A percentile compares a stretch with the other conserved stretches of the same genome.
Evolutionary conservation across 2,888 invertebrate genomes (phyloP).

Genomic region (Apodemia zela): DNA sequence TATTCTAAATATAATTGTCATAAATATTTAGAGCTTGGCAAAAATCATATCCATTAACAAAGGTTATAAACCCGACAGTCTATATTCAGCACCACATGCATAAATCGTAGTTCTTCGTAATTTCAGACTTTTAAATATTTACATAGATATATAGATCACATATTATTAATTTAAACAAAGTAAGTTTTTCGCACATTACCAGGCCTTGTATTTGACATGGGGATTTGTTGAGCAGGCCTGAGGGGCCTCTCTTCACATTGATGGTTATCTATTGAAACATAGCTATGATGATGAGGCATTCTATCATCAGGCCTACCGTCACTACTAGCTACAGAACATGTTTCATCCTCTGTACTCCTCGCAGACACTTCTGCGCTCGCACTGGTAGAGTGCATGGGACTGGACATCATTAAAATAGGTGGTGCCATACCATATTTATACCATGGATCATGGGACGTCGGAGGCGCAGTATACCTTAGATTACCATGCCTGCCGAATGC

Average conservation of each 20-base stretch:
- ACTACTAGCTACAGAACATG: slow-evolving; percentile 78
- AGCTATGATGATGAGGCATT: slow-evolving; percentile 79
- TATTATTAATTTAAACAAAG: slow-evolving; percentile 58
- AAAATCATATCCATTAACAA: slow-evolving; percentile 2
- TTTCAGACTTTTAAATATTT: slow-evolving; percentile 24
- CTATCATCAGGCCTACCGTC: slow-evolving; percentile 78
- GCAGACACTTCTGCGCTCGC: slow-evolving; percentile 82
- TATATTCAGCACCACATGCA: slow-evolving; percentile 18
- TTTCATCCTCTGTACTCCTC: slow-evolving; percentile 82
- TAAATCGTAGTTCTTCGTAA: background rate
- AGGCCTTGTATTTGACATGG: slow-evolving; percentile 68
- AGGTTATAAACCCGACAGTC: slow-evolving; percentile 3
- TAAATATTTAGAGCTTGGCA: background rate
- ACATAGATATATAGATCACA: slow-evolving; percentile 34
- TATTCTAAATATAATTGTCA: background rate
- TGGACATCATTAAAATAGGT: slow-evolving; percentile 79
- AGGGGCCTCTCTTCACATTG: slow-evolving; percentile 74
- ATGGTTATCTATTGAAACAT: slow-evolving; percentile 77
- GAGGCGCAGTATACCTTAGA: slow-evolving; percentile 75
- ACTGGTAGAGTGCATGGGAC: slow-evolving; percentile 81
- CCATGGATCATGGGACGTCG: slow-evolving; percentile 76
- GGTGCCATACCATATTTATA: slow-evolving; percentile 76
- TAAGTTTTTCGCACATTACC: slow-evolving; percentile 74
- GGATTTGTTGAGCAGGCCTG: slow-evolving; percentile 71
- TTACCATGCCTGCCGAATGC: slow-evolving; percentile 74